phyloP scores from a whole-genome alignment of 2,888 invertebrate genomes.

The Microplitis manilae region DNA sequence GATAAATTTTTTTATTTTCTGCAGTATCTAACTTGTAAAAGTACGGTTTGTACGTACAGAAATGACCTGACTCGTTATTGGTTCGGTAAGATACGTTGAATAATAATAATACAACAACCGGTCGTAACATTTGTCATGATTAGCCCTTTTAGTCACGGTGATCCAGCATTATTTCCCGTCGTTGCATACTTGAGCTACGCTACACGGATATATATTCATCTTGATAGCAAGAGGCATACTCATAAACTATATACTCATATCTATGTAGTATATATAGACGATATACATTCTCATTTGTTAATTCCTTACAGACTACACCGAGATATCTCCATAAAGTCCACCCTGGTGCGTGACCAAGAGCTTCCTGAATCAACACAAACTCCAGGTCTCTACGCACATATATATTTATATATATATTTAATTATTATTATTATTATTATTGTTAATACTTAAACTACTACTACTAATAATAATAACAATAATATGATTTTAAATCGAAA shows the following conservation, averaged over 20 bases:
- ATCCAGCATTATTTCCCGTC: conserved; percentile 58
- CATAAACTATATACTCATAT: neutral
- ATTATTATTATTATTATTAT: too few species aligned
- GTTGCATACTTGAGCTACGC: conserved; percentile 23
- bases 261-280: neutral
- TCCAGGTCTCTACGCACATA: neutral
- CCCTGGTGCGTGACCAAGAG: conserved; percentile 2
- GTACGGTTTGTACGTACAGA: neutral
- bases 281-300: neutral
- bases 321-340: neutral
- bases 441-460: too few species aligned
- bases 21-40: too few species aligned
- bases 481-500: too few species aligned
- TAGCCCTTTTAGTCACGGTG: conserved; percentile 68
- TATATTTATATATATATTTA: too few species aligned
- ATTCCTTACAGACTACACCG: neutral
- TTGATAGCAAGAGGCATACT: neutral
- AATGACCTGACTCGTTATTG: conserved; percentile 15
- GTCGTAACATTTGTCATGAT: conserved; percentile 67
- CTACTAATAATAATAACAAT: neutral
- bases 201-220: conserved; percentile 5
- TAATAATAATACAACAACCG: conserved; percentile 44
- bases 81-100: conserved; percentile 15
- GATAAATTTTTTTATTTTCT: conserved; percentile 4
- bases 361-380: conserved; percentile 8